Percentiles rank a stretch among this genome's conserved stretches.
These are phyloP conservation scores for Caradrina clavipalpis DNA, from an alignment of 2,888 invertebrate species.

Conservation along the genomic window DNA sequence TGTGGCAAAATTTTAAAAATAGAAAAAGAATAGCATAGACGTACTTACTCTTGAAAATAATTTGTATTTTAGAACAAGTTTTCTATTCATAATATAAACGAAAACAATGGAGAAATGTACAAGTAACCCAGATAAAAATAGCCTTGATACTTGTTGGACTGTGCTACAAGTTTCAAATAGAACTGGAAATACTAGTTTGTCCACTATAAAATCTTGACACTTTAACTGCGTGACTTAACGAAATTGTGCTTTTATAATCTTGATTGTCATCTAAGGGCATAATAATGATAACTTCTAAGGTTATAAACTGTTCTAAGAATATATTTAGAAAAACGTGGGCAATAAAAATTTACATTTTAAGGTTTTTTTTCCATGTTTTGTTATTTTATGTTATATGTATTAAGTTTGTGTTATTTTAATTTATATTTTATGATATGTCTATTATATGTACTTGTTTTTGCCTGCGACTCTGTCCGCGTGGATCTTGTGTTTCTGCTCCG, in stretches of 20 bases:
- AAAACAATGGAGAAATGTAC: not conserved
- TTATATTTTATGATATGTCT: too few relatives aligned
- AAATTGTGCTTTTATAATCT: not conserved
- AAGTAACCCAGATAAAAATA: not conserved
- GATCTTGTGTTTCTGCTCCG: too few relatives aligned
- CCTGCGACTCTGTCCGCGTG: too few relatives aligned
- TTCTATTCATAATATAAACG: not conserved
- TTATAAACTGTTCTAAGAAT: not conserved
- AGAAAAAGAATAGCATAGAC: too few relatives aligned
- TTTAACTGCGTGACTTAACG: not conserved
- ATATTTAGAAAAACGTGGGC: not conserved
- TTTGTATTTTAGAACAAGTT: too few relatives aligned
- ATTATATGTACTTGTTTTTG: too few relatives aligned
- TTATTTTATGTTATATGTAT: too few relatives aligned
- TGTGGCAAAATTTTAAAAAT: too few relatives aligned
- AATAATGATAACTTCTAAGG: not conserved
- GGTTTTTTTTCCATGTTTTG: too few relatives aligned
- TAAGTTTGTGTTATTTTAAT: too few relatives aligned
- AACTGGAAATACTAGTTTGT: slow-evolving; percentile 23
- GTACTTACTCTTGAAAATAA: too few relatives aligned
- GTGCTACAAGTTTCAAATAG: not conserved
- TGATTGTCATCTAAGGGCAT: slow-evolving; percentile 8
- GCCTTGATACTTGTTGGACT: not conserved
- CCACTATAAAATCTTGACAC: not conserved
- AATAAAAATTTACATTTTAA: not conserved